Conservation (phyloP, 1,140 invertebrate species). For the Drosophila ananassae region DNA sequence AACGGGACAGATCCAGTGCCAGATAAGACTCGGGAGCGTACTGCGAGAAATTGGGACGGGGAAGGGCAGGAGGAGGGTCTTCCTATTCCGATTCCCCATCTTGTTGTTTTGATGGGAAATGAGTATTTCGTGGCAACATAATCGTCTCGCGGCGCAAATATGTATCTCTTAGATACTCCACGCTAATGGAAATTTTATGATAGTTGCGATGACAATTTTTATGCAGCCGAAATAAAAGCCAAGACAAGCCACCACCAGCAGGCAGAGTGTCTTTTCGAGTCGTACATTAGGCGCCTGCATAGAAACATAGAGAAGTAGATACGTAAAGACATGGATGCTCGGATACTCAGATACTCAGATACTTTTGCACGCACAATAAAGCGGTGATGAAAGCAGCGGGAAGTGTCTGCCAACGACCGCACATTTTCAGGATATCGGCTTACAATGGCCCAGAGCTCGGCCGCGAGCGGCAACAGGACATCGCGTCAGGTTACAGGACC, state of each 20-base stretch:
- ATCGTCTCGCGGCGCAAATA: constrained; percentile 38
- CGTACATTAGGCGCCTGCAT: constrained; percentile 52
- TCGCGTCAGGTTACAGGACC: constrained; percentile 67
- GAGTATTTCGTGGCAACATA: constrained; percentile 32
- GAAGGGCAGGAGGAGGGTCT: not conserved
- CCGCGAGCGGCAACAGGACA: constrained; percentile 42
- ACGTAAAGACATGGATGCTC: constrained; percentile 10
- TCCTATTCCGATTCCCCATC: not conserved
- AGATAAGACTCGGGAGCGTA: constrained; percentile 29
- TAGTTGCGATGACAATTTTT: constrained; percentile 73
- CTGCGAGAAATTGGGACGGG: constrained; percentile 33
- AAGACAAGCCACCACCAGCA: constrained; percentile 6
- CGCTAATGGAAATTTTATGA: constrained; percentile 77
- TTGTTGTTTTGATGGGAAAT: constrained; percentile 40
- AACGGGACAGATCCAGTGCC: constrained; percentile 18
- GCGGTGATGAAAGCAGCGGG: constrained; percentile 1
- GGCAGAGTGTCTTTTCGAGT: constrained; percentile 41
- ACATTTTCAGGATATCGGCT: constrained; percentile 76
- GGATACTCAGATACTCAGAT: constrained; percentile 18
- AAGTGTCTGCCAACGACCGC: constrained; percentile 46
- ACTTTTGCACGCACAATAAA: constrained; percentile 19
- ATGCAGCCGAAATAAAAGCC: constrained; percentile 52
- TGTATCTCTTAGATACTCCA: constrained; percentile 45
- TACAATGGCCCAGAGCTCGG: constrained; percentile 50
- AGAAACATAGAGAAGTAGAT: constrained; percentile 10